phyloP scores from a whole-genome alignment of 2,888 invertebrate genomes.

The Sphaerophoria taeniata region DNA sequence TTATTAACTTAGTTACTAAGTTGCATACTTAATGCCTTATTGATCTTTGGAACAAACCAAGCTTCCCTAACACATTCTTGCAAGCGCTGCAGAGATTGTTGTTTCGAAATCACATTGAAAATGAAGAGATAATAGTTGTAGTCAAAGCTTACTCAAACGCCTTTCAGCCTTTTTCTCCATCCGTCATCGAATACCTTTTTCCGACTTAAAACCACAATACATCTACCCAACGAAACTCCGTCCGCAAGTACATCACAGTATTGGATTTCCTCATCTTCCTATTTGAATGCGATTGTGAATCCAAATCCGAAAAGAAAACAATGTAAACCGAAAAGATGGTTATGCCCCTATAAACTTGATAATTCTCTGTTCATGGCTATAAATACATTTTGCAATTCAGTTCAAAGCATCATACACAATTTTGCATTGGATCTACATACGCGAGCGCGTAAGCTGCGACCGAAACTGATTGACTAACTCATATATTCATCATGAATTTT shows the following conservation, averaged over 20 bases:
- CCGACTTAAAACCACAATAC: neutral
- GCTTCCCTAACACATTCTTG: too few species aligned
- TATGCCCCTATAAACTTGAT: constrained; percentile 55
- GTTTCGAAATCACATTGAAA: neutral
- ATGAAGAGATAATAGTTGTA: neutral
- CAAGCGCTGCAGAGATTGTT: neutral
- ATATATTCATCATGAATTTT: constrained; percentile 54
- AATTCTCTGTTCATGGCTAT: constrained; percentile 41
- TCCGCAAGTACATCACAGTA: neutral
- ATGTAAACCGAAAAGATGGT: constrained; percentile 24
- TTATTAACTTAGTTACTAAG: too few species aligned
- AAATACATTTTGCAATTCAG: constrained; percentile 59
- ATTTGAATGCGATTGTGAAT: neutral
- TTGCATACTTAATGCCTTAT: too few species aligned
- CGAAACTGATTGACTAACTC: constrained; percentile 16
- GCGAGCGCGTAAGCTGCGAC: constrained; percentile 17
- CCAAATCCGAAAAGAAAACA: constrained; percentile 23
- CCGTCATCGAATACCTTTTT: constrained; percentile 18
- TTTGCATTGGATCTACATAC: constrained; percentile 39
- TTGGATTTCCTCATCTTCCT: constrained; percentile 49
- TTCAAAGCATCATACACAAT: constrained; percentile 60
- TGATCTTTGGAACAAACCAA: too few species aligned
- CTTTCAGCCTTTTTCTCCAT: neutral
- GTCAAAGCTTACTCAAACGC: constrained; percentile 8
- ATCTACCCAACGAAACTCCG: neutral